Conservation (phyloP, 2,113 vertebrate species). For the Gymnobelideus leadbeateri region DNA sequence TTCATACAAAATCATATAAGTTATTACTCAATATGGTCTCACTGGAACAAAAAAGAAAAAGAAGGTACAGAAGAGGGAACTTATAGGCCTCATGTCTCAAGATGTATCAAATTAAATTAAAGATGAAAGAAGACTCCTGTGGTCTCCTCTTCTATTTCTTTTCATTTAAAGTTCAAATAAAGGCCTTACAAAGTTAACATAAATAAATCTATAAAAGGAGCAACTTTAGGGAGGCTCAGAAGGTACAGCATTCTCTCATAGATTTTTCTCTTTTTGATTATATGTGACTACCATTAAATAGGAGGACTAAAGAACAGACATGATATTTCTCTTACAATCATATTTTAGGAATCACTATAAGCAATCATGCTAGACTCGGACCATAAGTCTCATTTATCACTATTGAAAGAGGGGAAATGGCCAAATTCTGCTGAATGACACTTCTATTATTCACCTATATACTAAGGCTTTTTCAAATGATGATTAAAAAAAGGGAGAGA, state of each 20-base stretch:
- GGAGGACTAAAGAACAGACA: constrained; percentile 32
- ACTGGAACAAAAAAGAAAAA: not conserved
- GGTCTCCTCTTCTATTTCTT: constrained; percentile 6
- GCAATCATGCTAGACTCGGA: constrained; percentile 22
- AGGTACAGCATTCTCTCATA: constrained; percentile 39
- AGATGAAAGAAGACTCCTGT: not conserved
- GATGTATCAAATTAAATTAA: constrained; percentile 33
- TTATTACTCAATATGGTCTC: constrained; percentile 27
- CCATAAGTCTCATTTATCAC: constrained; percentile 24
- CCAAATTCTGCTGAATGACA: constrained; percentile 27
- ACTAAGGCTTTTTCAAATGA: constrained; percentile 52
- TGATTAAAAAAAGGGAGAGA: constrained; percentile 25
- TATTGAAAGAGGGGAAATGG: constrained; percentile 56
- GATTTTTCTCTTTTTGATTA: constrained; percentile 41
- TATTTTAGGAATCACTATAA: constrained; percentile 61
- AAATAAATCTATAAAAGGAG: constrained; percentile 1
- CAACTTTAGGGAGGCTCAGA: not conserved
- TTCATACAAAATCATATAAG: constrained; percentile 22
- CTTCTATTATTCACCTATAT: constrained; percentile 52
- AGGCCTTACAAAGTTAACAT: constrained; percentile 40
- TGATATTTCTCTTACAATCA: constrained; percentile 35
- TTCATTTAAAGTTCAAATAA: constrained; percentile 44
- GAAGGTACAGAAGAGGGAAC: constrained; percentile 15
- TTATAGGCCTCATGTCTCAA: constrained; percentile 33
- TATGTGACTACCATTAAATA: constrained; percentile 16